These are phyloP conservation scores for Chymomyza procnemis DNA, from an alignment of 2,888 invertebrate species.

Conservation along the genomic window DNA sequence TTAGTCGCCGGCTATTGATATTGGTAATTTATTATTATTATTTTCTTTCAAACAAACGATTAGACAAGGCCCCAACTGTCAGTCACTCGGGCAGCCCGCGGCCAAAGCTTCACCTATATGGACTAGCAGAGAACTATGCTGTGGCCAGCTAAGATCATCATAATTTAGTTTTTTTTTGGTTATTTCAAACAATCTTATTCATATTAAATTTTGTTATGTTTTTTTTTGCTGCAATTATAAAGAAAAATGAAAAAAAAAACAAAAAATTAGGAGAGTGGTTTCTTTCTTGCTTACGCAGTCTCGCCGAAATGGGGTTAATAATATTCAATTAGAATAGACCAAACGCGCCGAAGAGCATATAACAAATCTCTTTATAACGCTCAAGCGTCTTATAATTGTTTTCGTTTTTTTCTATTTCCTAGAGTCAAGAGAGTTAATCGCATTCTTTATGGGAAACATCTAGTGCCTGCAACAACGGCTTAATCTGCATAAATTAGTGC, in stretches of 20 bases:
- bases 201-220: slow-evolving; percentile 1
- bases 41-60: background rate
- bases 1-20: slow-evolving; percentile 10
- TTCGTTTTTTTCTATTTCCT: background rate
- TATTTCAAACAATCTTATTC: slow-evolving; percentile 9
- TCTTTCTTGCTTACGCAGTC: slow-evolving; percentile 33
- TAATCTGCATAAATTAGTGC: slow-evolving; percentile 50
- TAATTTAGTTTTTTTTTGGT: slow-evolving; percentile 38
- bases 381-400: slow-evolving; percentile 56
- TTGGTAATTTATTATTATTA: background rate
- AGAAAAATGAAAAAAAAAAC: slow-evolving; percentile 17
- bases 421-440: slow-evolving; percentile 30
- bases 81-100: slow-evolving; percentile 2
- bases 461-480: slow-evolving; percentile 1
- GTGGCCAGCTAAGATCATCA: slow-evolving; percentile 44
- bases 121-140: background rate
- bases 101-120: slow-evolving; percentile 25
- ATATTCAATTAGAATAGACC: slow-evolving; percentile 65
- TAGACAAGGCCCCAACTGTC: background rate
- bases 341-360: slow-evolving; percentile 3
- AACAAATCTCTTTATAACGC: slow-evolving; percentile 40
- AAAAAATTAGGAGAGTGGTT: slow-evolving; percentile 21
- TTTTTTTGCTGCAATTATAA: slow-evolving; percentile 49
- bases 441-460: slow-evolving; percentile 49
- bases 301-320: slow-evolving; percentile 60